Evolutionary conservation across 2,888 invertebrate species (phyloP).

Genomic region (Thereva unica): DNA sequence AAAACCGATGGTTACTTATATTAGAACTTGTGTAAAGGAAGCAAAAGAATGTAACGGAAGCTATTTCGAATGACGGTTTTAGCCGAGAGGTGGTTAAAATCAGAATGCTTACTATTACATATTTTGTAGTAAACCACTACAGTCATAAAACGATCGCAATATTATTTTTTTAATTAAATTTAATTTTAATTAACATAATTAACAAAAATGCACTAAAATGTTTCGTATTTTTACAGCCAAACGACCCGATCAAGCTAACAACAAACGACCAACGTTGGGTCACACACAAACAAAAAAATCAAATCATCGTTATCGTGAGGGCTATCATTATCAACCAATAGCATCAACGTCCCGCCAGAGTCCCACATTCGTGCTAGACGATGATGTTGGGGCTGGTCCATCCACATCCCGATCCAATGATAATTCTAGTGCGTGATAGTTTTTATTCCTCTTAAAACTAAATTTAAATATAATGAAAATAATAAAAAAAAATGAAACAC

Average conservation of each 20-base stretch:
- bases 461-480: slow-evolving; percentile 46
- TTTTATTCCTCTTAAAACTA: slow-evolving; percentile 53
- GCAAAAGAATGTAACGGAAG: no score
- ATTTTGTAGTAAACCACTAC: no score
- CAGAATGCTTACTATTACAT: no score
- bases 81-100: no score
- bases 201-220: neutral
- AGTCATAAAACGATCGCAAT: no score
- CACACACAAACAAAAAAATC: slow-evolving; percentile 58
- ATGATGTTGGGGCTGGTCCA: slow-evolving; percentile 56
- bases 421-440: slow-evolving; percentile 60
- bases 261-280: slow-evolving; percentile 59
- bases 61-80: no score
- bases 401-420: slow-evolving; percentile 60
- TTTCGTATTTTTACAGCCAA: slow-evolving; percentile 50
- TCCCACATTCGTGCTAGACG: slow-evolving; percentile 59
- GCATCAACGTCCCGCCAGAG: slow-evolving; percentile 63
- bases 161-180: no score
- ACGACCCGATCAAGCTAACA: slow-evolving; percentile 59
- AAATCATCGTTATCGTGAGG: slow-evolving; percentile 59
- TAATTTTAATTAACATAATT: no score
- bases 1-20: no score
- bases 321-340: slow-evolving; percentile 59
- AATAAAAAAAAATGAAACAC: slow-evolving; percentile 47
- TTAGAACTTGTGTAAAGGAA: no score